phyloP scores from a whole-genome alignment of 2,113 vertebrate species.

The Rattus rattus region DNA sequence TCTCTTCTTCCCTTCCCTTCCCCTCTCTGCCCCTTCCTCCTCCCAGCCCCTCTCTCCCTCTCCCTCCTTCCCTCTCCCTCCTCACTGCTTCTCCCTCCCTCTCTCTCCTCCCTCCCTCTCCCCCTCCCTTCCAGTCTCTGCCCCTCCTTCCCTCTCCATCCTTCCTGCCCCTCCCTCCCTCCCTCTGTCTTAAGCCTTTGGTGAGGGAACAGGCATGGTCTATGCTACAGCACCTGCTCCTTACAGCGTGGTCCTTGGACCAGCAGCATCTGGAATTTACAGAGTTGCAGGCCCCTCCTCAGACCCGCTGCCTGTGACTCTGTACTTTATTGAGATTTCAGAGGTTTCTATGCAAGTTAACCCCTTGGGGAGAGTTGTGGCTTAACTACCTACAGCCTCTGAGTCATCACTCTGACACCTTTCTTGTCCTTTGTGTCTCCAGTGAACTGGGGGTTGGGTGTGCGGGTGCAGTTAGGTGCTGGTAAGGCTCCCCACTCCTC shows the following conservation, averaged over 20 bases:
- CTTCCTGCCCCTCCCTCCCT: no score
- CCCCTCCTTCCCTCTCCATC: no score
- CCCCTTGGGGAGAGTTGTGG: background rate
- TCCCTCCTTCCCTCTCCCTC: no score
- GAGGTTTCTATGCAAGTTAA: no score
- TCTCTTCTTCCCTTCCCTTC: no score
- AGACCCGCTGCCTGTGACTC: background rate
- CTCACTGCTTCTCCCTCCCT: no score
- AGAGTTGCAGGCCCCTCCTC: background rate
- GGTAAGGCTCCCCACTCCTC: background rate
- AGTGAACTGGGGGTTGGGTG: background rate
- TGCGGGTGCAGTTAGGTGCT: background rate
- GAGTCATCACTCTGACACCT: background rate
- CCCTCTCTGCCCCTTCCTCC: no score
- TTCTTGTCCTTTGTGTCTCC: background rate
- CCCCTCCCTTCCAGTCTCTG: no score
- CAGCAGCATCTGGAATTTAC: background rate
- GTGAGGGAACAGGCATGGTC: background rate
- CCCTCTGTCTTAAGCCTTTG: background rate
- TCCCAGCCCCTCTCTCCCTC: no score
- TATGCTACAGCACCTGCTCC: background rate
- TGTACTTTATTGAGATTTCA: background rate
- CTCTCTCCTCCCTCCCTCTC: no score
- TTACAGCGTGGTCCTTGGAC: background rate
- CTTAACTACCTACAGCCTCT: background rate